Conservation (phyloP, 2,113 vertebrate genomes). For the Microcebus lehilahytsara region DNA sequence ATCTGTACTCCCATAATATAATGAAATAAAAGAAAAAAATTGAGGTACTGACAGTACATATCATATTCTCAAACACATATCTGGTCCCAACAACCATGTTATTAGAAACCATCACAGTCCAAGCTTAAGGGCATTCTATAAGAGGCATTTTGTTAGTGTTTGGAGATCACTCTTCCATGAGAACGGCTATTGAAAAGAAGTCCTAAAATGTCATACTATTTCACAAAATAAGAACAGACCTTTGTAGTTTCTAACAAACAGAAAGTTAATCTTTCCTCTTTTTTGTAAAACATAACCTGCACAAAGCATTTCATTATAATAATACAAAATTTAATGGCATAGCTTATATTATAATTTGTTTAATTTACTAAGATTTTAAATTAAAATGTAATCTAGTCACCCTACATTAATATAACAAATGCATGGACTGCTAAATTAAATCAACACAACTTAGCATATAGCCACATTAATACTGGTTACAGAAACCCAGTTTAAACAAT, state of each 20-base stretch:
- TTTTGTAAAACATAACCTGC: conserved; percentile 30
- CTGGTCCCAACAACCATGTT: not conserved
- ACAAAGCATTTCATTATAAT: conserved; percentile 32
- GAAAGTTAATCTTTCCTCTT: conserved; percentile 1
- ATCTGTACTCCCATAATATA: too few relatives aligned
- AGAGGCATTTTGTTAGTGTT: not conserved
- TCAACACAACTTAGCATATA: not conserved
- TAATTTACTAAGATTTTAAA: conserved; percentile 57
- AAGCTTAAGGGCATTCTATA: not conserved
- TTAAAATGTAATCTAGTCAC: conserved; percentile 64
- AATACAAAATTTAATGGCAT: conserved; percentile 37
- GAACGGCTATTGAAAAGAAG: not conserved
- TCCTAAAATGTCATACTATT: not conserved
- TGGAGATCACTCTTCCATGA: not conserved
- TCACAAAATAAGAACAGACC: conserved; percentile 9
- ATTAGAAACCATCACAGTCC: not conserved
- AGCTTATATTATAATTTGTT: conserved; percentile 41
- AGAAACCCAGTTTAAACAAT: not conserved
- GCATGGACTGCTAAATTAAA: conserved; percentile 25
- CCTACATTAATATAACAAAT: conserved; percentile 53
- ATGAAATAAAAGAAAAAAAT: not conserved
- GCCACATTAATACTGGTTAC: not conserved
- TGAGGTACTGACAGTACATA: not conserved
- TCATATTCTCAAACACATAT: not conserved
- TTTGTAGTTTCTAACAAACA: conserved; percentile 9